A percentile compares a stretch with the other conserved stretches of the same genome.
These are phyloP conservation scores for Andinoacara biseriatus DNA, from an alignment of 2,113 vertebrate species.

Conservation along the genomic window DNA sequence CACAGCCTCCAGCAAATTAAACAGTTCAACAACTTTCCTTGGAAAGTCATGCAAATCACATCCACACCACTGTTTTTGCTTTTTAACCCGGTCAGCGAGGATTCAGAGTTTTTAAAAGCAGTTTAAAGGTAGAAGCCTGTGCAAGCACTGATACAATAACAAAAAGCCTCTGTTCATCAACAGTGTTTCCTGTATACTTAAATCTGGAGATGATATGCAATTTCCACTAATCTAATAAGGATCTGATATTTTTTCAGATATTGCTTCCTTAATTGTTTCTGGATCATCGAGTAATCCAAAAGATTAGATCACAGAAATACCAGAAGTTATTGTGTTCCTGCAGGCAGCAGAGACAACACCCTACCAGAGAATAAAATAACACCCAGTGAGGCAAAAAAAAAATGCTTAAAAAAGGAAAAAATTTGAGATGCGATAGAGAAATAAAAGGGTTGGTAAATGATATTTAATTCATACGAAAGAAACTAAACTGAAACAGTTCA, in stretches of 20 bases:
- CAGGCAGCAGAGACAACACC: neutral
- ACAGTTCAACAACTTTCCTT: neutral
- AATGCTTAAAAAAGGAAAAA: neutral
- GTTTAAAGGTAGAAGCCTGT: too few relatives aligned
- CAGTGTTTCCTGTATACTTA: neutral
- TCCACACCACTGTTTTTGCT: neutral
- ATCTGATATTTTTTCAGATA: neutral
- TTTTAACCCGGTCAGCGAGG: neutral
- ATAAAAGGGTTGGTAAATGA: neutral
- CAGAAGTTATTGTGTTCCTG: neutral
- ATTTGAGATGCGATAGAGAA: neutral
- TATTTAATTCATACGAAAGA: neutral
- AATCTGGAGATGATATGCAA: neutral
- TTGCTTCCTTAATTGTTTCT: too few relatives aligned
- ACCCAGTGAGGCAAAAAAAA: neutral
- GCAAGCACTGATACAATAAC: neutral
- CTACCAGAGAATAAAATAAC: constrained; percentile 12
- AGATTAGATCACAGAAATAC: neutral
- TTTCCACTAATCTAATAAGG: neutral
- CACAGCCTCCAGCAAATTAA: constrained; percentile 23
- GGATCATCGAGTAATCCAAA: neutral
- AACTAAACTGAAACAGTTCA: neutral
- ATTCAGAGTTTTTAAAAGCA: neutral
- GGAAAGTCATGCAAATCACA: neutral
- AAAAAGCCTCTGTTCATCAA: neutral